Conservation (phyloP, 2,113 vertebrate genomes). For the Paradisaea rubra region DNA sequence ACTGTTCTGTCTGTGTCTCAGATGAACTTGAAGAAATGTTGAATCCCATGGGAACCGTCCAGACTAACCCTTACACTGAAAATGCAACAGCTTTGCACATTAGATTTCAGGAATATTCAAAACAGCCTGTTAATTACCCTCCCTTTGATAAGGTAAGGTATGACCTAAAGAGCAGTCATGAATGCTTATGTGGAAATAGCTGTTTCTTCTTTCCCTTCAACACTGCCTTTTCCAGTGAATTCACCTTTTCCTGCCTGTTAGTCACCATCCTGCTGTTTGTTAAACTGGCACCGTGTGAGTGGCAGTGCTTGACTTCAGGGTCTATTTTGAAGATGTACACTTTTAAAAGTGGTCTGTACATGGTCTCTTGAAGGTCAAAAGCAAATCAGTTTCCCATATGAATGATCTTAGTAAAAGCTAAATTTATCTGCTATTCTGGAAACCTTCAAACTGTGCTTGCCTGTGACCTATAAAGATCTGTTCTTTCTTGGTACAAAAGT, state of each 20-base stretch:
- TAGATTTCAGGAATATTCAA: constrained; percentile 85
- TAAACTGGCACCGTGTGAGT: rapidly evolving
- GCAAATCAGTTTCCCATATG: background rate
- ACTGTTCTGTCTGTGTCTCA: constrained; percentile 57
- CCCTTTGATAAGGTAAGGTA: constrained; percentile 92
- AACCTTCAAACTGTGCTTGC: background rate
- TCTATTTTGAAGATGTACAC: background rate
- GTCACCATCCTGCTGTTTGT: background rate
- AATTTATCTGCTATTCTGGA: background rate
- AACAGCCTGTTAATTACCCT: constrained; percentile 84
- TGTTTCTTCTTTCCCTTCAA: background rate
- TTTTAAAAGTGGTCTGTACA: background rate
- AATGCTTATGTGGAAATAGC: background rate
- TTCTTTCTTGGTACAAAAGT: background rate
- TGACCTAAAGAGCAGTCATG: background rate
- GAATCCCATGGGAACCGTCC: constrained; percentile 96
- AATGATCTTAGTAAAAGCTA: background rate
- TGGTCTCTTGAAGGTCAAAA: background rate
- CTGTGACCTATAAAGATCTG: background rate
- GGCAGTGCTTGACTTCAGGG: background rate
- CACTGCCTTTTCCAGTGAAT: background rate
- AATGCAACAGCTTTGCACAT: constrained; percentile 93
- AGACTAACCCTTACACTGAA: constrained; percentile 94
- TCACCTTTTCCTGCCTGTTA: background rate
- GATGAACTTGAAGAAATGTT: constrained; percentile 99